These are phyloP conservation scores for Grammatotria lemairii DNA, from an alignment of 2,113 vertebrate genomes.

Conservation along the genomic window DNA sequence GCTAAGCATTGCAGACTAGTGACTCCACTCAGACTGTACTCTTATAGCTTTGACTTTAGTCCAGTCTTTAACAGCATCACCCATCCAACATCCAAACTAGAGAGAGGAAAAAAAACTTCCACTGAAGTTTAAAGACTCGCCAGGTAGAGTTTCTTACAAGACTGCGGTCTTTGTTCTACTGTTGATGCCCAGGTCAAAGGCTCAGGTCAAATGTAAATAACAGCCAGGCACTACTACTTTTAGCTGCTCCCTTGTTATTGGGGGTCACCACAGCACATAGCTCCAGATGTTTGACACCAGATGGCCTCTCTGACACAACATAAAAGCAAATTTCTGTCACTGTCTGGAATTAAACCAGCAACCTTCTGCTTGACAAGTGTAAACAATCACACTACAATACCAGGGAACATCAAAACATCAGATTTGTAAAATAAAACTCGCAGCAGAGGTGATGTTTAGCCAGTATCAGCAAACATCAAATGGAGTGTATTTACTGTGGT, in stretches of 20 bases:
- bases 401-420: not conserved
- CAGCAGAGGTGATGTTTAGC: not conserved
- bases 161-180: not conserved
- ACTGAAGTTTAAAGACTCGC: slow-evolving; percentile 17
- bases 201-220: slow-evolving; percentile 8
- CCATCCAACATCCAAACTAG: not conserved
- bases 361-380: not conserved
- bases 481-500: not conserved
- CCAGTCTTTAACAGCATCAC: slow-evolving; percentile 37
- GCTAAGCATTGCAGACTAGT: not conserved
- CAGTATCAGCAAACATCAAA: not conserved
- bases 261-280: not conserved
- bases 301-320: not conserved
- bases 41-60: slow-evolving; percentile 22
- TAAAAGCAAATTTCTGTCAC: not conserved
- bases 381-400: not conserved
- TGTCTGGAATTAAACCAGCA: not conserved
- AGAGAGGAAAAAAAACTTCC: slow-evolving; percentile 8
- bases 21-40: slow-evolving; percentile 32
- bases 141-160: slow-evolving; percentile 18
- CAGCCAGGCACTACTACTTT: not conserved
- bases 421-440: not conserved
- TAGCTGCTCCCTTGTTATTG: not conserved
- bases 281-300: not conserved
- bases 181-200: not conserved